Evolutionary conservation across 2,888 invertebrate genomes (phyloP), one percentile per base, ranked within the genome.

Genomic region (Rutpela maculata): DNA sequence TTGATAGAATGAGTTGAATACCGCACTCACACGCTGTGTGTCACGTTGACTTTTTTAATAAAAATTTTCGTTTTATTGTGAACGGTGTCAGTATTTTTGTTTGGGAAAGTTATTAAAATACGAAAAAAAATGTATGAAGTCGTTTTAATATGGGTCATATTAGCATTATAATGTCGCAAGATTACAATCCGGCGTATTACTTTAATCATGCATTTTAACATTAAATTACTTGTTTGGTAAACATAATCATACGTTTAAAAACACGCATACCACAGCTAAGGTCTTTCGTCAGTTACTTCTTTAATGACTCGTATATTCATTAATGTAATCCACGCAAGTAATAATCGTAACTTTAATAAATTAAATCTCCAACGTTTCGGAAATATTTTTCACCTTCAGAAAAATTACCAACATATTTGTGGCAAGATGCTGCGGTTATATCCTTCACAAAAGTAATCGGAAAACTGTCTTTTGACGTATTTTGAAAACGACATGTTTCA

Each of bases 1-100:
- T 84, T 84, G 85, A 84, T 84, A 83, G 81, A 84, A 82, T 84
- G 83, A 80, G 85, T 84, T 74, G 82, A 80, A 74, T 38, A 15
- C 26, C 56, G n/a, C 22, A 55, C 22, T 11, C 26, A 56, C 22
- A 67, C 18, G 67, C 10, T 17, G 26, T 55, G n/a, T 15, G 67
- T 67, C 67, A 67, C 4, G 67, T 56, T 67, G 67, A 43, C 55
- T 17, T 66, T 66, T 43, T 50, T 50, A 15, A 15, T 9, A 18
- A 5, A 31, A 11, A 50, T 50, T 26, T 31, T 67, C 19, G n/a
- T 26, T n/a, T 67, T n/a, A 55, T 15, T 67, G n/a, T 26, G 50
- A 67, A 67, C 50, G 19, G 67, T 67, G 55, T 56, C 50, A 67
- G 12, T 59, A 22, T 11, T 67, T 67, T 67, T n/a, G 15, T 31